Percentiles rank a stretch among this genome's conserved stretches.
phyloP scores from a whole-genome alignment of 2,888 invertebrate species.

The Nemotelus pantherinus region DNA sequence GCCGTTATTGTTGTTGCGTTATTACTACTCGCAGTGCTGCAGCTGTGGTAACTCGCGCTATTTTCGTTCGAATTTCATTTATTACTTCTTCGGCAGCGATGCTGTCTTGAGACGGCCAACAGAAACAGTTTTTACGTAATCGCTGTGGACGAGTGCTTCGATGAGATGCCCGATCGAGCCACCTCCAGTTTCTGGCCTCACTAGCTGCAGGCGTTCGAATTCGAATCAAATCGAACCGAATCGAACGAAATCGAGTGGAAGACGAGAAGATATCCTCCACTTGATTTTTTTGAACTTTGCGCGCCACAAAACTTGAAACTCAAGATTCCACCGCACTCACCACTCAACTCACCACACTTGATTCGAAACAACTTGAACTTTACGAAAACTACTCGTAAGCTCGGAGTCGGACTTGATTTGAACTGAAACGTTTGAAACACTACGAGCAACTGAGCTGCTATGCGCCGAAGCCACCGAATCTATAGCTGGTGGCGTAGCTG shows the following conservation, averaged over 20 bases:
- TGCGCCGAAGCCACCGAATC: slow-evolving; percentile 16
- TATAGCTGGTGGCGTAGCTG: slow-evolving; percentile 39
- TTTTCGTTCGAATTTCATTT: slow-evolving; percentile 21
- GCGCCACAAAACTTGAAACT: slow-evolving; percentile 22
- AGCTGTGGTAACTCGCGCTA: neutral
- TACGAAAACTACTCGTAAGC: neutral
- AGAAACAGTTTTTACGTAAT: slow-evolving; percentile 25
- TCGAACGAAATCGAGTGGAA: neutral
- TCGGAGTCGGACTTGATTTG: slow-evolving; percentile 8
- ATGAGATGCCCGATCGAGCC: slow-evolving; percentile 1
- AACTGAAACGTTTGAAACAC: slow-evolving; percentile 39
- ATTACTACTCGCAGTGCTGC: neutral
- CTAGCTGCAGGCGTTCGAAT: slow-evolving; percentile 5
- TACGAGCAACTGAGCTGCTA: slow-evolving; percentile 37
- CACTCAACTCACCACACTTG: slow-evolving; percentile 6
- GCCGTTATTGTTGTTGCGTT: neutral
- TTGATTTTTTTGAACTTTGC: neutral
- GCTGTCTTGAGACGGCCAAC: slow-evolving; percentile 2
- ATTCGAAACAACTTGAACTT: slow-evolving; percentile 5
- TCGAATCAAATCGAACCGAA: neutral
- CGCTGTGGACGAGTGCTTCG: slow-evolving; percentile 6
- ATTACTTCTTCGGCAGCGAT: slow-evolving; percentile 15
- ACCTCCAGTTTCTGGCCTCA: slow-evolving; percentile 2
- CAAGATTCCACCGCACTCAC: slow-evolving; percentile 35
- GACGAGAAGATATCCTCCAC: neutral